Conservation (phyloP, 2,797 vertebrate genomes). For the Halcyon badia region DNA sequence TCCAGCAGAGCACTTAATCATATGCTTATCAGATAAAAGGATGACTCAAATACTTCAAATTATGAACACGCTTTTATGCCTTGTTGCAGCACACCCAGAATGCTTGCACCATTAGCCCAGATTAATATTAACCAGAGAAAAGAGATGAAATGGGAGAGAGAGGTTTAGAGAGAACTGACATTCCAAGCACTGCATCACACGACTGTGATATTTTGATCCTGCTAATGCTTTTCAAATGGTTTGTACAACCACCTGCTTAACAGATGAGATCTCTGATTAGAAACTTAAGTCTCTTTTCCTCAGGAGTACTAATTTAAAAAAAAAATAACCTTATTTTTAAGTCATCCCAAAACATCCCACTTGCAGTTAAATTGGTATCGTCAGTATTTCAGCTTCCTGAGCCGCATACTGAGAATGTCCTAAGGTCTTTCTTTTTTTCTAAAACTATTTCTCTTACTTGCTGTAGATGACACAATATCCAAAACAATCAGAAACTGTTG, state of each 20-base stretch:
- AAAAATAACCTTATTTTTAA: background rate
- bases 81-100: conserved; percentile 39
- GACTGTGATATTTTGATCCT: background rate
- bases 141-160: background rate
- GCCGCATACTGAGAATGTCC: background rate
- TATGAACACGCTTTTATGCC: conserved; percentile 2
- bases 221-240: conserved; percentile 34
- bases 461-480: background rate
- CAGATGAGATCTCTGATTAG: conserved; percentile 3
- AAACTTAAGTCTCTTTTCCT: background rate
- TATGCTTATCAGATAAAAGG: conserved; percentile 35
- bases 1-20: conserved; percentile 56
- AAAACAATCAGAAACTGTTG: background rate
- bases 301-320: background rate
- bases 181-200: background rate
- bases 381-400: background rate
- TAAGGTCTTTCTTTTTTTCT: background rate
- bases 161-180: background rate
- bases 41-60: conserved; percentile 27
- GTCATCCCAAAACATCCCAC: background rate
- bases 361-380: background rate
- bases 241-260: conserved; percentile 19
- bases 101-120: conserved; percentile 20
- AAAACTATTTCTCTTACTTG: background rate
- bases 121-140: conserved; percentile 28